Base-by-base conservation (phyloP, 2,888 invertebrate species). In the Pheosia gnoma region DNA sequence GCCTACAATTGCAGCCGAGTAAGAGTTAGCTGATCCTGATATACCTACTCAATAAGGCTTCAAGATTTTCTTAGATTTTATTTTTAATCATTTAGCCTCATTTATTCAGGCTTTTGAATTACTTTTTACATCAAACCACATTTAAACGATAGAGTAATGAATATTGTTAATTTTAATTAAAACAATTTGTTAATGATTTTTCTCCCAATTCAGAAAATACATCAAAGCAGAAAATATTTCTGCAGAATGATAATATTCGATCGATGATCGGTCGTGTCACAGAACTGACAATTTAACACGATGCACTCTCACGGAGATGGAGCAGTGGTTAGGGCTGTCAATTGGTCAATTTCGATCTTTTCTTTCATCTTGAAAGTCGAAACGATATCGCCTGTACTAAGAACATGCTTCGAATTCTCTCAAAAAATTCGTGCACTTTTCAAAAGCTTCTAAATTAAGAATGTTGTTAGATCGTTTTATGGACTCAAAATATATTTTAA, bases 1-100 rank as follows among this genome's bases (percentile, higher is more conserved):
- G 66, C 62, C 64, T 61, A 60, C n/a, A 13, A 57, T 43, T 25
- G 55, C 60, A 55, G 63, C 68, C 65, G 62, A 63, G 65, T 8
- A 8, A 55, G 56, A n/a, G 1, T 41, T 56, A 25, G n/a, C 5
- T n/a, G 47, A 10, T 45, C 10, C 45, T 47, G 25, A 25, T 25
- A 47, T n/a, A 47, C 47, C 11, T 47, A 25, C n/a, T 4, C n/a
- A 47, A n/a, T 4, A n/a, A n/a, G 4, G 10, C 5, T 11, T 47
- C 3, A 47, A 5, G 11, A 47, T 11, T 43, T 43, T 43, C 43
- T 43, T 43, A 1, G 43, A 43, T 8, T 8, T 6, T 43, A 43
- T 43, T 43, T 43, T 9, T 6, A 43, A 8, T 3, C 43, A 7
- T 43, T 6, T 39, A 9, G 9, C 8, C 10, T 43, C 10, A 7